A percentile compares a stretch with the other conserved stretches of the same genome.
phyloP scores from a whole-genome alignment of 2,113 vertebrate species.

The Centropristis striata region DNA sequence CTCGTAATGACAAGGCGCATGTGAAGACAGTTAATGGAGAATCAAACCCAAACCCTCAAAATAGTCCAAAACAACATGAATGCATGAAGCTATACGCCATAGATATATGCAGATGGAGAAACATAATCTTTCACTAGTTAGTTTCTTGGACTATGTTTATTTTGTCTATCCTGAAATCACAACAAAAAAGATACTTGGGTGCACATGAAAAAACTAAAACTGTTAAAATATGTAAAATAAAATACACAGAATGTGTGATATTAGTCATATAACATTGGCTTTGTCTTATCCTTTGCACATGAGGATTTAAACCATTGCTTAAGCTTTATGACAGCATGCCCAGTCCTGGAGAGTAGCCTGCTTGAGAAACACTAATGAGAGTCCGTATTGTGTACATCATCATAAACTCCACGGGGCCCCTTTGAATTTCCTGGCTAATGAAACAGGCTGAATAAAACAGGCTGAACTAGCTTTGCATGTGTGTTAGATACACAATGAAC shows the following conservation, averaged over 20 bases:
- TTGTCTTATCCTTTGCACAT: neutral
- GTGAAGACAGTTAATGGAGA: constrained; percentile 75
- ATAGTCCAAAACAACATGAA: constrained; percentile 75
- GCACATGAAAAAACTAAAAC: neutral
- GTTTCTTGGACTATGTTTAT: constrained; percentile 3
- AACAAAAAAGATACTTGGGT: neutral
- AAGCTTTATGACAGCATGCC: constrained; percentile 6
- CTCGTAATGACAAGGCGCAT: constrained; percentile 84
- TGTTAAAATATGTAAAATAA: neutral
- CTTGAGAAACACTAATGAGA: constrained; percentile 16
- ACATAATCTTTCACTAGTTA: constrained; percentile 4
- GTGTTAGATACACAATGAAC: neutral
- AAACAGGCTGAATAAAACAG: neutral
- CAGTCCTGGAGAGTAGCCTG: constrained; percentile 4
- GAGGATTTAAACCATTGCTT: neutral
- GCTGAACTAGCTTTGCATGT: neutral
- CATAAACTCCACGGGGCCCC: constrained; percentile 1
- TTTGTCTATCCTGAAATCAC: constrained; percentile 4
- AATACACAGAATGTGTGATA: neutral
- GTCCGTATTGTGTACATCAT: constrained; percentile 14
- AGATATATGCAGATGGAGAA: constrained; percentile 7
- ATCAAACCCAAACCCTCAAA: constrained; percentile 73
- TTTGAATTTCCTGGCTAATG: constrained; percentile 19
- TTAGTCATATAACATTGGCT: neutral
- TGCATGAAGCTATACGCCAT: neutral